These are phyloP conservation scores for Apogon talboti DNA, from an alignment of 2,797 vertebrate species.

Conservation along the genomic window DNA sequence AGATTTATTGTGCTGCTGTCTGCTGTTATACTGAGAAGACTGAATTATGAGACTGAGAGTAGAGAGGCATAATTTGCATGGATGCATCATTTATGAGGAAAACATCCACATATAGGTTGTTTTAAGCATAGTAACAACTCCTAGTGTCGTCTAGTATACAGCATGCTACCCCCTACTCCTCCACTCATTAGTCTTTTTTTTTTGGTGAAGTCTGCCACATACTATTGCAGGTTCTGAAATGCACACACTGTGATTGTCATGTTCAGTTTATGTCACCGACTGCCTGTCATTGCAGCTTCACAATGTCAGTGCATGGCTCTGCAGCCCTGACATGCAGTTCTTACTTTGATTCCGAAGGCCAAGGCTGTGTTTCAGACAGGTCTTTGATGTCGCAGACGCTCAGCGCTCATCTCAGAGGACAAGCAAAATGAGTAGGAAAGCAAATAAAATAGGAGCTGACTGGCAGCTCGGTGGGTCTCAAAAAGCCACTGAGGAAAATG, in stretches of 20 bases:
- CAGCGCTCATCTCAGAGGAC: conserved; percentile 58
- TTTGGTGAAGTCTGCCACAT: conserved; percentile 10
- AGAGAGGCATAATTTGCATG: no score
- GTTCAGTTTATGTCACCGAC: conserved; percentile 54
- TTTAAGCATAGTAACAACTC: neutral
- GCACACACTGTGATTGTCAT: conserved; percentile 50
- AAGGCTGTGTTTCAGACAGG: conserved; percentile 57
- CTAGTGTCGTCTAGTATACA: no score
- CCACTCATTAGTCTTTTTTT: conserved; percentile 2
- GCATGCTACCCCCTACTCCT: neutral
- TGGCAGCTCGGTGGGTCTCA: conserved; percentile 68
- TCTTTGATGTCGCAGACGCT: conserved; percentile 66
- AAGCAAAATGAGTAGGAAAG: conserved; percentile 66
- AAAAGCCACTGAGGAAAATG: conserved; percentile 65
- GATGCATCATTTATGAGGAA: no score
- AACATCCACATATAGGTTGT: neutral
- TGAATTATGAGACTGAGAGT: no score
- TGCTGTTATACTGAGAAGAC: no score
- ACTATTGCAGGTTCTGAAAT: conserved; percentile 23
- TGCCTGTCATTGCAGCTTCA: conserved; percentile 49
- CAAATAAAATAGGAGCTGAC: conserved; percentile 70
- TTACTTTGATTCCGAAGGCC: conserved; percentile 63
- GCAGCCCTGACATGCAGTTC: conserved; percentile 40
- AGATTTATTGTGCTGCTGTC: no score
- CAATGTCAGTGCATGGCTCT: conserved; percentile 19